phyloP scores from a whole-genome alignment of 2,113 vertebrate species.

The Hippocampus barbouri region DNA sequence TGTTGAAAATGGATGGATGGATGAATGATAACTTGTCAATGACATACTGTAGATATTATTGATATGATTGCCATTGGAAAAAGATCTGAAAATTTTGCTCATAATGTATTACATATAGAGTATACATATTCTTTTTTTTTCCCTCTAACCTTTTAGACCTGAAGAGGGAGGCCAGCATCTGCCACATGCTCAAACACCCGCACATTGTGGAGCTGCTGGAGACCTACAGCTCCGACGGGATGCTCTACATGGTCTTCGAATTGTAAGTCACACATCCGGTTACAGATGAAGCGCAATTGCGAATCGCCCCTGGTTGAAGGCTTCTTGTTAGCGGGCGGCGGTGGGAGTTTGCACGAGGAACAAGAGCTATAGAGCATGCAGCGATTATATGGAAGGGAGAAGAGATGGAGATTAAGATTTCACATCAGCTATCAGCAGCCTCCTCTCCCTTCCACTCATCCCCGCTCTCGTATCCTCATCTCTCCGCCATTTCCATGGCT shows the following conservation, averaged over 20 bases:
- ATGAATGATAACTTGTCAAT: too few species aligned
- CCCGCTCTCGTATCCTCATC: slow-evolving; percentile 30
- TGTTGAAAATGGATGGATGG: too few species aligned
- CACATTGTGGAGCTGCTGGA: slow-evolving; percentile 97
- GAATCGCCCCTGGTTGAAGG: slow-evolving; percentile 33
- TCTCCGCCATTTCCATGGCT: slow-evolving; percentile 34
- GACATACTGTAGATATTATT: too few species aligned
- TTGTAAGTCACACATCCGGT: slow-evolving; percentile 81
- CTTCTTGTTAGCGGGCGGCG: slow-evolving; percentile 34
- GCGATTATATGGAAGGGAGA: slow-evolving; percentile 20
- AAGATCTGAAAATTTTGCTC: not conserved
- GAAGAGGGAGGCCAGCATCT: slow-evolving; percentile 98
- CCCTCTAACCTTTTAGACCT: slow-evolving; percentile 75
- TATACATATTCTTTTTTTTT: too few species aligned
- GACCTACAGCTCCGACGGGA: slow-evolving; percentile 98
- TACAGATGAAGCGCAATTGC: not conserved
- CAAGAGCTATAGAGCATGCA: not conserved
- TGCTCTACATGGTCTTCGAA: slow-evolving; percentile 99
- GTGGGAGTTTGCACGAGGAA: not conserved
- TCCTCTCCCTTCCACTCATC: slow-evolving; percentile 28
- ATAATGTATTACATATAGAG: too few species aligned
- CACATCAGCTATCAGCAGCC: slow-evolving; percentile 22
- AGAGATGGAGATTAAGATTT: slow-evolving; percentile 52
- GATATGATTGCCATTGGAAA: not conserved
- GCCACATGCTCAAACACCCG: slow-evolving; percentile 98